phyloP scores from a whole-genome alignment of 2,888 invertebrate species.

The Catocala fraxini region DNA sequence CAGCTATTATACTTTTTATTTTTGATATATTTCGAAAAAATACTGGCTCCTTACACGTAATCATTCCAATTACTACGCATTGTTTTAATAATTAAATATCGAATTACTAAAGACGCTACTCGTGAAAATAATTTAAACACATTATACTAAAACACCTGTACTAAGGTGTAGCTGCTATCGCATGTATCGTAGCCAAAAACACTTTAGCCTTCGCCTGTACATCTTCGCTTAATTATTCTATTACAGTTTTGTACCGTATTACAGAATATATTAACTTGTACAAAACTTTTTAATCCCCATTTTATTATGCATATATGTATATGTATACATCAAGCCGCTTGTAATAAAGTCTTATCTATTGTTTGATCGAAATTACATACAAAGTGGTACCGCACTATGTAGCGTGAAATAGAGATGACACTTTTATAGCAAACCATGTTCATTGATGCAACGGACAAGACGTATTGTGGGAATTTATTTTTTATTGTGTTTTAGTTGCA shows the following conservation, averaged over 20 bases:
- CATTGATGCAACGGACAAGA: constrained; percentile 23
- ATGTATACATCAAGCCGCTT: constrained; percentile 70
- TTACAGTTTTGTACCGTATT: constrained; percentile 59
- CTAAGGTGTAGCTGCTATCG: neutral
- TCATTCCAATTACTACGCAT: too few relatives aligned
- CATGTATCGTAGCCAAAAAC: constrained; percentile 17
- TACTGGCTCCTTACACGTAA: too few relatives aligned
- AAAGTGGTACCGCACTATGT: constrained; percentile 63
- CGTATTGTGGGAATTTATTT: constrained; percentile 37
- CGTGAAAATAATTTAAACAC: too few relatives aligned
- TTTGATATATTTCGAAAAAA: too few relatives aligned
- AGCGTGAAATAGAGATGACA: constrained; percentile 56
- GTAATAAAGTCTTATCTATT: constrained; percentile 70
- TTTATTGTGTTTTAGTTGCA: too few relatives aligned
- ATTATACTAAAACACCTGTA: too few relatives aligned
- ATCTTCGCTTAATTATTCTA: constrained; percentile 60
- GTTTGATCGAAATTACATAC: constrained; percentile 70
- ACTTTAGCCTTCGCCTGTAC: constrained; percentile 53
- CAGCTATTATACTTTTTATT: too few relatives aligned
- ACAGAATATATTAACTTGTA: constrained; percentile 63
- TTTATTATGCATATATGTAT: constrained; percentile 74
- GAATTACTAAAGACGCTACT: too few relatives aligned
- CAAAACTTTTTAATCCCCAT: constrained; percentile 60
- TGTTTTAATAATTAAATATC: too few relatives aligned
- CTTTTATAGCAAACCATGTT: constrained; percentile 45